Percentiles rank a stretch among this genome's conserved stretches.
Conservation (phyloP, 2,888 invertebrate species). For the Tetragnatha montana region DNA sequence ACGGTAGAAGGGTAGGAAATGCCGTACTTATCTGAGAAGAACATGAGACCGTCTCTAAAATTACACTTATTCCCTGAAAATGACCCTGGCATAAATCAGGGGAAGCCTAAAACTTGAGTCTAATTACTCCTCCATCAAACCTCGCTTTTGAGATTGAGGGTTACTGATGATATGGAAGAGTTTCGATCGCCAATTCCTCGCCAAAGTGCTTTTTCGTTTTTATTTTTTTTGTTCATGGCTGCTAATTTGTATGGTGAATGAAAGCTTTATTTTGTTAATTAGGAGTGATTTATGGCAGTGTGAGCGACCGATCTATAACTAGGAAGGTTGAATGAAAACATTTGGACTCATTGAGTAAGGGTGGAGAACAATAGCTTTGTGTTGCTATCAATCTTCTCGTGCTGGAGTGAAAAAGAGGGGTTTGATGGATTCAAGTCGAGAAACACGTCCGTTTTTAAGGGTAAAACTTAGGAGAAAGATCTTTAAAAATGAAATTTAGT, state of each 20-base stretch:
- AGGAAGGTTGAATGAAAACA: conserved; percentile 42
- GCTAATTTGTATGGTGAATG: conserved; percentile 22
- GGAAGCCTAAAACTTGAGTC: conserved; percentile 34
- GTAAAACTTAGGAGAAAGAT: too few relatives aligned
- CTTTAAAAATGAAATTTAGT: too few relatives aligned
- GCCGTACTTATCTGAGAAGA: conserved; percentile 38
- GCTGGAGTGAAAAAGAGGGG: too few relatives aligned
- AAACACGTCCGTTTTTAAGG: too few relatives aligned
- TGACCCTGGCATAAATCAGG: conserved; percentile 45
- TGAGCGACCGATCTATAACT: conserved; percentile 40
- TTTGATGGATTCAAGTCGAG: too few relatives aligned
- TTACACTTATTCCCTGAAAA: conserved; percentile 51
- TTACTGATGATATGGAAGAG: conserved; percentile 25
- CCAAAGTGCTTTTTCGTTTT: conserved; percentile 33
- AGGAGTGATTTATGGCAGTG: conserved; percentile 39
- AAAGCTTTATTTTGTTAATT: conserved; percentile 48
- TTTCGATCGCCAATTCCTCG: conserved; percentile 46
- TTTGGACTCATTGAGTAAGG: conserved; percentile 9
- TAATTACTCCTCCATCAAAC: conserved; percentile 63
- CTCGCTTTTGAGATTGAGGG: conserved; percentile 47
- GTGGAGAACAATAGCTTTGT: conserved; percentile 6
- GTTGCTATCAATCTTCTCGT: not conserved
- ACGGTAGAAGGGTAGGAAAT: conserved; percentile 6
- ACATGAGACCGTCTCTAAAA: conserved; percentile 39
- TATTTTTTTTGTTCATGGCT: not conserved